A percentile compares a stretch with the other conserved stretches of the same genome.
These are phyloP conservation scores for Nasonia vitripennis DNA, from an alignment of 1,140 invertebrate genomes.

Conservation along the genomic window DNA sequence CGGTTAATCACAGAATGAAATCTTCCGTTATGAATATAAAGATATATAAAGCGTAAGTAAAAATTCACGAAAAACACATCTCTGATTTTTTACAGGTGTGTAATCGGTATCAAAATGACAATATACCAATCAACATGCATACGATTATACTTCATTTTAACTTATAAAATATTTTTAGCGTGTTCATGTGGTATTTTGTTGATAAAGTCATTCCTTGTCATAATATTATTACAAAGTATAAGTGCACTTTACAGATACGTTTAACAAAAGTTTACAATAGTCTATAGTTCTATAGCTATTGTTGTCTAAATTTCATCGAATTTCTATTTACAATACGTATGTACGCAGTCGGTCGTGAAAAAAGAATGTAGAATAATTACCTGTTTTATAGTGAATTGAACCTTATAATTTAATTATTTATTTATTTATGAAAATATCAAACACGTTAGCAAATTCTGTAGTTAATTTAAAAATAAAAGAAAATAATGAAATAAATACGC, in stretches of 20 bases:
- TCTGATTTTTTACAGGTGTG: background rate
- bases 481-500: background rate
- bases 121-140: background rate
- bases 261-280: background rate
- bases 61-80: background rate
- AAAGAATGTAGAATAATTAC: background rate
- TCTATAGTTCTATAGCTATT: background rate
- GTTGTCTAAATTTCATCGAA: conserved; percentile 9
- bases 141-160: background rate
- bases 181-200: conserved; percentile 12
- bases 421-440: background rate
- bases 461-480: background rate
- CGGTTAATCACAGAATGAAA: background rate
- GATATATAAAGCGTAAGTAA: background rate
- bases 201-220: conserved; percentile 36
- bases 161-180: background rate
- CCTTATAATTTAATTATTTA: background rate
- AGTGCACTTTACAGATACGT: background rate
- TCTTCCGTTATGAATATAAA: background rate
- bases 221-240: background rate
- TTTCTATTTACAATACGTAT: conserved; percentile 12
- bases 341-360: background rate
- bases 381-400: background rate
- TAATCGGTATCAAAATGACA: background rate
- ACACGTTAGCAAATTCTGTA: background rate